phyloP scores from a whole-genome alignment of 1,140 invertebrate genomes.

The Penaeus vannamei region DNA sequence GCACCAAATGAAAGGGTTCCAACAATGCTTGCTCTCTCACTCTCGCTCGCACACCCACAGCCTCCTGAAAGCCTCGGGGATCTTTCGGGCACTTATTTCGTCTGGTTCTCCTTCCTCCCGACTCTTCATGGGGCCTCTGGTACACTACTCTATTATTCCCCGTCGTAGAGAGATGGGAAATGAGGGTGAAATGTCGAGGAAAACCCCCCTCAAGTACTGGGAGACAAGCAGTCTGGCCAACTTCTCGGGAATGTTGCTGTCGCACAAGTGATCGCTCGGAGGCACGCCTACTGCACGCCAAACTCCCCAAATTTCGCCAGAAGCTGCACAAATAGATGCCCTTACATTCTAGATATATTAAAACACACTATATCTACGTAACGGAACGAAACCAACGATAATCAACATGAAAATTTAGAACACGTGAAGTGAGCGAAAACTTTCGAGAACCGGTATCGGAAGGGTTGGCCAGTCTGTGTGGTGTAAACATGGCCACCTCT shows the following conservation, averaged over 20 bases:
- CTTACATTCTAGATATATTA: no score
- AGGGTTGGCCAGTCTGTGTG: no score
- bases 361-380: no score
- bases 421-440: no score
- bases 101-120: background rate
- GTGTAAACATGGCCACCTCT: no score
- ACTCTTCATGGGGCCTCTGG: no score
- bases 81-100: background rate
- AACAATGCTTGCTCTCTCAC: slow-evolving; percentile 31
- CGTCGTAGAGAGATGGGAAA: background rate
- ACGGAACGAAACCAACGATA: no score
- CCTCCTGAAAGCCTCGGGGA: slow-evolving; percentile 25
- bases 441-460: no score
- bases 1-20: slow-evolving; percentile 66
- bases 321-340: no score
- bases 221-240: slow-evolving; percentile 6
- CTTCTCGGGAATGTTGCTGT: background rate
- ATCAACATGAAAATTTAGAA: no score
- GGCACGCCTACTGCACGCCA: slow-evolving; percentile 54
- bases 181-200: background rate
- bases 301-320: background rate
- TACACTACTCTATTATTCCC: background rate
- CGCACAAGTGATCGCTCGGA: slow-evolving; percentile 41
- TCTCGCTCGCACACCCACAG: background rate
- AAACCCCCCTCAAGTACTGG: background rate